Conservation (phyloP, 1,140 invertebrate genomes). For the Papilio machaon region DNA sequence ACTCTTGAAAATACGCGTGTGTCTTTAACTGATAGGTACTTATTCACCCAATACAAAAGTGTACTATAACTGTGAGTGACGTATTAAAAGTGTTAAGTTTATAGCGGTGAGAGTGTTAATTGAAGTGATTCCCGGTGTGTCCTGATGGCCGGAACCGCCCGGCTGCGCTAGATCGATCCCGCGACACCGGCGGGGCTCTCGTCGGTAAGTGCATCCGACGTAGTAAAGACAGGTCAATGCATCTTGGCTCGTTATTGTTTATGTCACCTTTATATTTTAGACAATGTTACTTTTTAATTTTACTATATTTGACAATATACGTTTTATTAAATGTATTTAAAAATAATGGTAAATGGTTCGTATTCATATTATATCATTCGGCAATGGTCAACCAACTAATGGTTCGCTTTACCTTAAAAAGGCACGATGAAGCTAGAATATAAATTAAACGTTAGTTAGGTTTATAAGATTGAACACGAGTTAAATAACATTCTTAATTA, state of each 20-base stretch:
- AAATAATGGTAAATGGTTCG: too few relatives aligned
- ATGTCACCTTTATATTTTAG: background rate
- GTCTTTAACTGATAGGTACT: background rate
- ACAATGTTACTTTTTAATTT: too few relatives aligned
- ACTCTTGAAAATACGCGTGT: background rate
- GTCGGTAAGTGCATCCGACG: slow-evolving; percentile 58
- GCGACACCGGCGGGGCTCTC: slow-evolving; percentile 51
- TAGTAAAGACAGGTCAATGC: background rate
- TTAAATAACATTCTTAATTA: too few relatives aligned
- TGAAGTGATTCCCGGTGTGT: slow-evolving; percentile 45
- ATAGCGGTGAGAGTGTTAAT: slow-evolving; percentile 43
- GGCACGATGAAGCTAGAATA: too few relatives aligned
- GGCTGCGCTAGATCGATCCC: slow-evolving; percentile 64
- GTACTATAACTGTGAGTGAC: slow-evolving; percentile 30
- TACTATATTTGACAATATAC: too few relatives aligned
- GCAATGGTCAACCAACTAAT: too few relatives aligned
- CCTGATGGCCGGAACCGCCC: slow-evolving; percentile 53
- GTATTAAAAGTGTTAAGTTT: slow-evolving; percentile 34
- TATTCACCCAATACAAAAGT: background rate
- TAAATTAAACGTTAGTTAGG: too few relatives aligned
- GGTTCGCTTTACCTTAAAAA: too few relatives aligned
- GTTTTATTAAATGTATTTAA: too few relatives aligned
- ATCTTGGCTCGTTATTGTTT: background rate
- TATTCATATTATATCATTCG: too few relatives aligned
- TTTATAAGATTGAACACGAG: too few relatives aligned